Conservation (phyloP, 2,888 invertebrate species). For the Dolichomitus sp. region DNA sequence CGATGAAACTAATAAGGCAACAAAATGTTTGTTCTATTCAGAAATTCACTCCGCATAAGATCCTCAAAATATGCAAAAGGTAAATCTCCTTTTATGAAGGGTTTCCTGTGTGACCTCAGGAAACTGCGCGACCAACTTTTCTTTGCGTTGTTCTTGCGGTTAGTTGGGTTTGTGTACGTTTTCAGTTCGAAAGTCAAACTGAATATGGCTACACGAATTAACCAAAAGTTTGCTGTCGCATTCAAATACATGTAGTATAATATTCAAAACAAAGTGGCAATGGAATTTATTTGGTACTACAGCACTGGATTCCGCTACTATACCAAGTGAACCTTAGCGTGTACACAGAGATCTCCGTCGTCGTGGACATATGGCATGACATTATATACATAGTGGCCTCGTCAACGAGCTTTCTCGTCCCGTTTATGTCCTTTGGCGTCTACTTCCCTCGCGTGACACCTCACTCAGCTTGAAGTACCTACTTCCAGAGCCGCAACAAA, state of each 20-base stretch:
- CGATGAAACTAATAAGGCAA: no score
- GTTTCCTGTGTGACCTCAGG: constrained; percentile 18
- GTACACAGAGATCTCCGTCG: constrained; percentile 43
- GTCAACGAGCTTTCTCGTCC: constrained; percentile 40
- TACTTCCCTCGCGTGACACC: constrained; percentile 54
- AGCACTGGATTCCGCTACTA: background rate
- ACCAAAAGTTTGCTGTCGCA: constrained; percentile 31
- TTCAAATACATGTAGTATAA: constrained; percentile 19
- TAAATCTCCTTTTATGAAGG: background rate
- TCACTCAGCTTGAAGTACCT: constrained; percentile 57
- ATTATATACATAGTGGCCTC: constrained; percentile 7
- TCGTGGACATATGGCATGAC: constrained; percentile 14
- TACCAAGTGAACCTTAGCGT: constrained; percentile 28
- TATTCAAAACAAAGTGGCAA: constrained; percentile 10
- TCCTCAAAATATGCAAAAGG: constrained; percentile 4
- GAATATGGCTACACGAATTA: constrained; percentile 50
- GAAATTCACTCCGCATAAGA: no score
- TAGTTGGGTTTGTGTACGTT: background rate
- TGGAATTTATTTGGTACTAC: constrained; percentile 45
- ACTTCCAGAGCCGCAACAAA: constrained; percentile 49
- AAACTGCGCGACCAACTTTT: constrained; percentile 20
- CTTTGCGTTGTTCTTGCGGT: constrained; percentile 35
- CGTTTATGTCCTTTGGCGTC: constrained; percentile 54
- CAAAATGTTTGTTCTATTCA: no score
- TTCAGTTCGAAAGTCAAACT: constrained; percentile 37